Evolutionary conservation across 2,888 invertebrate genomes (phyloP).

Genomic region (Chaetogeoica ovagalla): DNA sequence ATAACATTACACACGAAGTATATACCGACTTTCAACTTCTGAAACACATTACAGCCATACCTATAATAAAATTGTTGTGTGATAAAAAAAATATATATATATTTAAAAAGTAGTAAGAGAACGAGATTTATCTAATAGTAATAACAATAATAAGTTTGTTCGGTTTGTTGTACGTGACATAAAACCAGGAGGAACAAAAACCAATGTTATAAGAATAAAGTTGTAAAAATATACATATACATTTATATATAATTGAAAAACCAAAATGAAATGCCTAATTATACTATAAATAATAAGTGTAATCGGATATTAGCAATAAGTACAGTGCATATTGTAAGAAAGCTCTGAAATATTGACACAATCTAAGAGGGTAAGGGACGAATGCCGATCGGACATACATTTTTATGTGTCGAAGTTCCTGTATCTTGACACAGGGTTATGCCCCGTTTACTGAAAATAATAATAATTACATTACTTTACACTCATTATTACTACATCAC

Average conservation of each 20-base stretch:
- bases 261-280: neutral
- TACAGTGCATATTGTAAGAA: too few relatives aligned
- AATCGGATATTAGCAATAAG: neutral
- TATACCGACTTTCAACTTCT: constrained; percentile 12
- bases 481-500: too few relatives aligned
- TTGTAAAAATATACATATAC: neutral
- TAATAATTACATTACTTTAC: too few relatives aligned
- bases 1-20: neutral
- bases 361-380: too few relatives aligned
- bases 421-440: too few relatives aligned
- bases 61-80: constrained; percentile 10
- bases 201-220: neutral
- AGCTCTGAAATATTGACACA: too few relatives aligned
- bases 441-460: too few relatives aligned
- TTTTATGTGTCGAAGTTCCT: too few relatives aligned
- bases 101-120: constrained; percentile 26
- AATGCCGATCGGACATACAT: too few relatives aligned
- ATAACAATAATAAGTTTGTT: constrained; percentile 7
- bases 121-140: constrained; percentile 4
- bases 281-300: neutral
- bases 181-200: constrained; percentile 7
- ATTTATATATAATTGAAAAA: neutral
- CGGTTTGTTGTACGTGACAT: constrained; percentile 23
- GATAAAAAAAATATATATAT: constrained; percentile 4
- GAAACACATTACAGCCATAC: neutral